Percentiles rank a stretch among this genome's conserved stretches.
These are phyloP conservation scores for Oryzaephilus surinamensis DNA, from an alignment of 1,140 invertebrate species.

Conservation along the genomic window DNA sequence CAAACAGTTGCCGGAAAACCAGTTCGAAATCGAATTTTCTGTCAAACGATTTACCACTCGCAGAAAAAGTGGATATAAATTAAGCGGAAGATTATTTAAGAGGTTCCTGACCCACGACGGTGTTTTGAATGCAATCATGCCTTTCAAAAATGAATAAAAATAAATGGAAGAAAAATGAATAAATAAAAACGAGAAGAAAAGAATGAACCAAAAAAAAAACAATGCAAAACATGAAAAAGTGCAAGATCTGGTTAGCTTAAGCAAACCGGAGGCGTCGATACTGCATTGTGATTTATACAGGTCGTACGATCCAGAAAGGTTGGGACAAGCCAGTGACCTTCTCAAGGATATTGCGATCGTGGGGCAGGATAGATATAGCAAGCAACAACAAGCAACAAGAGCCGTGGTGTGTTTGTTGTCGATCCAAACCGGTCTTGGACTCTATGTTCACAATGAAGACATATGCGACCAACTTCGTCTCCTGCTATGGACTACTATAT, in stretches of 20 bases:
- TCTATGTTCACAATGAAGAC: slow-evolving; percentile 14
- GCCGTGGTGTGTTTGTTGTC: slow-evolving; percentile 9
- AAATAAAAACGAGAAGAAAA: not conserved
- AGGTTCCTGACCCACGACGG: no score
- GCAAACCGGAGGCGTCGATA: slow-evolving; percentile 24
- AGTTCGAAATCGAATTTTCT: no score
- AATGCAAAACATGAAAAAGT: slow-evolving; percentile 5
- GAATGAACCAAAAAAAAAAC: slow-evolving; percentile 2
- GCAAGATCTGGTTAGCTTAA: slow-evolving; percentile 20
- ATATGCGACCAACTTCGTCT: slow-evolving; percentile 9
- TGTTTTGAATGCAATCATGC: no score
- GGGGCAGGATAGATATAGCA: no score
- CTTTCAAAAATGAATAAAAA: not conserved
- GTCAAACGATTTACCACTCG: no score
- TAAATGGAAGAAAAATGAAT: not conserved
- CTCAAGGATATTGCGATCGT: slow-evolving; percentile 20
- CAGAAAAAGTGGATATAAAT: no score
- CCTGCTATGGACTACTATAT: slow-evolving; percentile 18
- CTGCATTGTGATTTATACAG: slow-evolving; percentile 27
- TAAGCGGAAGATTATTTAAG: no score
- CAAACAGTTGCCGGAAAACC: no score
- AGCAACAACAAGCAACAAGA: no score
- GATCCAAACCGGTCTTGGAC: slow-evolving; percentile 17
- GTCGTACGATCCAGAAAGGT: slow-evolving; percentile 21
- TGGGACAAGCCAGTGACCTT: slow-evolving; percentile 26